Conservation (phyloP, 1,140 invertebrate species). For the Drosophila novamexicana region DNA sequence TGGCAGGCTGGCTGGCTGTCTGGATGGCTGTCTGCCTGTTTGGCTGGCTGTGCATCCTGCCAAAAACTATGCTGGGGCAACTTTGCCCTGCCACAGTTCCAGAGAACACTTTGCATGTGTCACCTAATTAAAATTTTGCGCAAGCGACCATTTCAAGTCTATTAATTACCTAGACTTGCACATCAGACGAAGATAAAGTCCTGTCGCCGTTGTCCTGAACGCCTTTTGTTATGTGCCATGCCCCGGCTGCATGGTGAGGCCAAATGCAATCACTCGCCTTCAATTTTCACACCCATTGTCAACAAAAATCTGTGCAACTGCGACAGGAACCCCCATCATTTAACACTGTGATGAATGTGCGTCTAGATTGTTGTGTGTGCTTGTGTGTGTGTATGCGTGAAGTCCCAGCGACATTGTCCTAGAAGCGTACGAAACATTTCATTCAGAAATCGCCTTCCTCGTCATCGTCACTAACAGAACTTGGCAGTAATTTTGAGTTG, state of each 20-base stretch:
- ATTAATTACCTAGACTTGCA: constrained; percentile 72
- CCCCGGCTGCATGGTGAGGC: constrained; percentile 11
- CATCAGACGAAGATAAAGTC: constrained; percentile 36
- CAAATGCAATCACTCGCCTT: constrained; percentile 81
- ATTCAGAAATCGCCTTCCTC: constrained; percentile 41
- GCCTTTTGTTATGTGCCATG: constrained; percentile 45
- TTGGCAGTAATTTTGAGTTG: constrained; percentile 80
- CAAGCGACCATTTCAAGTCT: constrained; percentile 80
- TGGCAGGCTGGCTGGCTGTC: neutral
- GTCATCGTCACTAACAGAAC: constrained; percentile 75
- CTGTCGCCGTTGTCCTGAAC: constrained; percentile 2
- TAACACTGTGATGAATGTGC: constrained; percentile 65
- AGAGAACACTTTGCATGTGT: constrained; percentile 69
- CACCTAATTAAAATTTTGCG: constrained; percentile 80
- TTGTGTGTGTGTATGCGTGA: constrained; percentile 24
- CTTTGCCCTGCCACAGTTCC: constrained; percentile 6
- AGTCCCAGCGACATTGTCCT: constrained; percentile 74
- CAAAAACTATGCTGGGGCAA: constrained; percentile 5
- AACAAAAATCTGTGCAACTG: constrained; percentile 77
- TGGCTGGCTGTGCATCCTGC: constrained; percentile 10
- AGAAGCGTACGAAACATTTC: constrained; percentile 49
- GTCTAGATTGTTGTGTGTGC: constrained; percentile 9
- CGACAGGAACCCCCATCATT: constrained; percentile 63
- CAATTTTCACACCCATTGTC: constrained; percentile 82
- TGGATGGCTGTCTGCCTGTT: too few relatives aligned